Percentiles rank a stretch among this genome's conserved stretches.
Conservation (phyloP, 2,888 invertebrate species). For the Thereva unica region DNA sequence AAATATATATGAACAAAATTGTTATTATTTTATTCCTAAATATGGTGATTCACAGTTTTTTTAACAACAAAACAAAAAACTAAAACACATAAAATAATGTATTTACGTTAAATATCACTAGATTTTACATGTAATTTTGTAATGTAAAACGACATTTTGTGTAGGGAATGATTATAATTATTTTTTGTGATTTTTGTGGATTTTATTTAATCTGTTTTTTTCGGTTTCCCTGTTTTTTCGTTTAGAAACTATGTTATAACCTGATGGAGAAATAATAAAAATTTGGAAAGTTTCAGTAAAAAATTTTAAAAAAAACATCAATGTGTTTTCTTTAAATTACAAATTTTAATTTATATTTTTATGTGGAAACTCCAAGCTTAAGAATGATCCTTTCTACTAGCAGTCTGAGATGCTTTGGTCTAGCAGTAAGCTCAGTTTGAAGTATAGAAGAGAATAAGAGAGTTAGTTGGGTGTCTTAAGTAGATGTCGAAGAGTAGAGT, state of each 20-base stretch:
- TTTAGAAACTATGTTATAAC: conserved; percentile 24
- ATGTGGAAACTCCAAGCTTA: no score
- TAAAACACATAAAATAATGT: conserved; percentile 24
- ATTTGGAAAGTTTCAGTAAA: conserved; percentile 34
- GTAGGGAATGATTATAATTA: conserved; percentile 23
- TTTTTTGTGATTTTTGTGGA: no score
- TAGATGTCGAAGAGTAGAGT: no score
- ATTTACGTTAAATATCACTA: conserved; percentile 37
- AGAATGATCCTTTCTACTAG: not conserved
- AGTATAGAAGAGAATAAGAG: no score
- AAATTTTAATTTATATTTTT: not conserved
- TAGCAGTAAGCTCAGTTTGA: no score
- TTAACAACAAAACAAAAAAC: conserved; percentile 4
- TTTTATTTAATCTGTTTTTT: not conserved
- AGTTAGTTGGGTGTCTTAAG: no score
- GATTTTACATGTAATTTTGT: conserved; percentile 42
- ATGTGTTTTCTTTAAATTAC: not conserved
- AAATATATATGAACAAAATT: conserved; percentile 19
- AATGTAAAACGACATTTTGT: conserved; percentile 36
- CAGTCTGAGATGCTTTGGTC: no score
- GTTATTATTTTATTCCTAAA: conserved; percentile 25
- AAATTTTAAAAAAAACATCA: conserved; percentile 11
- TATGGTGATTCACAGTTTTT: conserved; percentile 24
- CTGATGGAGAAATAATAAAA: conserved; percentile 30
- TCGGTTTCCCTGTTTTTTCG: conserved; percentile 20